These are phyloP conservation scores for Drosophila aff. DNA, from an alignment of 1,140 invertebrate genomes.

Conservation along the genomic window DNA sequence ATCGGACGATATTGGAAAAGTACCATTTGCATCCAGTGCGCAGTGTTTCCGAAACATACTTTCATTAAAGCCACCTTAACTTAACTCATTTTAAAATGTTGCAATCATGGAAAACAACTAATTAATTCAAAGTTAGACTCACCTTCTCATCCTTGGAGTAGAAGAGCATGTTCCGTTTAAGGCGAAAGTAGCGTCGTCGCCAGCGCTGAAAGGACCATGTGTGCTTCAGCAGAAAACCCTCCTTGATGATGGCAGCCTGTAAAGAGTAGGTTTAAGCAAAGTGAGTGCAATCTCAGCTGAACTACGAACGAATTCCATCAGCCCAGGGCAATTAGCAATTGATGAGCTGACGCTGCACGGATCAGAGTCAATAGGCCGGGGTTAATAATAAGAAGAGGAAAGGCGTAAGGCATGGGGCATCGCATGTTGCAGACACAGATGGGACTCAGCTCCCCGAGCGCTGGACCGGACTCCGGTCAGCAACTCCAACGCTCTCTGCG, in stretches of 20 bases:
- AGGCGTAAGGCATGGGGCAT: neutral
- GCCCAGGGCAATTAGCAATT: slow-evolving; percentile 44
- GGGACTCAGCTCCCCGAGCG: slow-evolving; percentile 8
- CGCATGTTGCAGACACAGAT: slow-evolving; percentile 19
- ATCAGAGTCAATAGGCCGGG: slow-evolving; percentile 21
- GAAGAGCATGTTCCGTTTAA: slow-evolving; percentile 92
- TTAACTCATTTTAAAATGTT: neutral
- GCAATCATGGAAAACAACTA: neutral
- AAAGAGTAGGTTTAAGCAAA: slow-evolving; percentile 18
- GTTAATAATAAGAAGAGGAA: slow-evolving; percentile 29
- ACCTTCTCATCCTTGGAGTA: slow-evolving; percentile 95
- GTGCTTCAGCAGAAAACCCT: slow-evolving; percentile 94
- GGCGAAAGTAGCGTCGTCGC: slow-evolving; percentile 92
- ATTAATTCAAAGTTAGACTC: slow-evolving; percentile 66
- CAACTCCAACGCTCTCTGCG: slow-evolving; percentile 14
- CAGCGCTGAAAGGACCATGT: slow-evolving; percentile 93
- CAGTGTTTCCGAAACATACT: neutral
- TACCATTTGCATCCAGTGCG: neutral
- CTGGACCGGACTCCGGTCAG: slow-evolving; percentile 14
- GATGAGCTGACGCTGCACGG: slow-evolving; percentile 47
- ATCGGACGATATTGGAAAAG: slow-evolving; percentile 2
- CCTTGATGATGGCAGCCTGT: slow-evolving; percentile 89
- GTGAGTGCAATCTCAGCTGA: slow-evolving; percentile 28
- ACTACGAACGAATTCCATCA: slow-evolving; percentile 9
- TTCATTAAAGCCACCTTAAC: neutral